phyloP scores from a whole-genome alignment of 2,888 invertebrate species.

The Branchellion lobata region DNA sequence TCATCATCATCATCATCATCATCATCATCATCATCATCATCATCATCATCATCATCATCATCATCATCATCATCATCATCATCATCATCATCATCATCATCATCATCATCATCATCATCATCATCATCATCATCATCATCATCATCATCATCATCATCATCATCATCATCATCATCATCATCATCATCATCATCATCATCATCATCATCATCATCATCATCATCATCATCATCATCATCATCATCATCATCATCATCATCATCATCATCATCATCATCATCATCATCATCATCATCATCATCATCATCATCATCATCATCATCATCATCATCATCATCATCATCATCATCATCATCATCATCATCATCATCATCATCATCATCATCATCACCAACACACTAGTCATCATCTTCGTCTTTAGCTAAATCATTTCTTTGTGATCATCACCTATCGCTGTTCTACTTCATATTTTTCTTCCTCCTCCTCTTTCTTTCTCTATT shows the following conservation, averaged over 20 bases:
- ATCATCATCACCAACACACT: too few species aligned
- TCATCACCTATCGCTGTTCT: too few species aligned
- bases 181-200: conserved; percentile 44
- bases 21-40: conserved; percentile 16
- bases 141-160: conserved; percentile 42
- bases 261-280: conserved; percentile 37
- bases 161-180: conserved; percentile 37
- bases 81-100: conserved; percentile 11
- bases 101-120: conserved; percentile 12
- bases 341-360: conserved; percentile 35
- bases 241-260: conserved; percentile 10
- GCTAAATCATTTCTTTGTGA: neutral
- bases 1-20: conserved; percentile 9
- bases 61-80: neutral
- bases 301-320: conserved; percentile 41
- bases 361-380: conserved; percentile 31
- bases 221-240: conserved; percentile 27
- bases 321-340: conserved; percentile 43
- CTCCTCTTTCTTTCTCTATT: neutral
- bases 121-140: conserved; percentile 26
- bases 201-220: conserved; percentile 42
- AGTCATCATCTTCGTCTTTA: neutral
- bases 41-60: neutral
- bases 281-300: conserved; percentile 41
- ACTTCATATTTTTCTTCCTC: too few species aligned